These are phyloP conservation scores for Halocaridina rubra DNA, from an alignment of 2,888 invertebrate genomes.

Conservation along the genomic window DNA sequence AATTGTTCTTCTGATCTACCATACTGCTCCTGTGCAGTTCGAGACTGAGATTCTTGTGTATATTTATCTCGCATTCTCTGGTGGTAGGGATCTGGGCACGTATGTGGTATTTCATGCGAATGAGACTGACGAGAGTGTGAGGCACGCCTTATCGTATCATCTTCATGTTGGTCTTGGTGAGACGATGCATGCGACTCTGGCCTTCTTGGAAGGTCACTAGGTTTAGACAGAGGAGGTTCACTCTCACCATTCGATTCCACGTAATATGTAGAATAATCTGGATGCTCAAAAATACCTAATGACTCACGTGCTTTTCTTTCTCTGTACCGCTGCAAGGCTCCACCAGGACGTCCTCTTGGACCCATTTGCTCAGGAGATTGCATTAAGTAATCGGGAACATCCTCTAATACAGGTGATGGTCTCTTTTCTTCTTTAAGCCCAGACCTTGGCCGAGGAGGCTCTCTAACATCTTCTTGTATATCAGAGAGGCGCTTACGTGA, in stretches of 20 bases:
- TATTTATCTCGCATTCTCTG: too few relatives aligned
- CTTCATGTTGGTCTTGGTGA: not conserved
- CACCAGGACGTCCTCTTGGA: not conserved
- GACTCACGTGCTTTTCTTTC: conserved; percentile 16
- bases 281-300: not conserved
- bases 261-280: not conserved
- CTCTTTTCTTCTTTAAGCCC: not conserved
- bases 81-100: too few relatives aligned
- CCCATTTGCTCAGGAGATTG: not conserved
- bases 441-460: not conserved
- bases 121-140: not conserved
- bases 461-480: conserved; percentile 3
- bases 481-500: not conserved
- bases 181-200: not conserved
- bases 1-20: not conserved
- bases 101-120: too few relatives aligned
- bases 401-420: not conserved
- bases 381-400: not conserved
- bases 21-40: not conserved
- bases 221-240: not conserved
- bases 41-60: not conserved
- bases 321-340: conserved; percentile 26
- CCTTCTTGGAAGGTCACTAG: not conserved
- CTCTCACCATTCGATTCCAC: not conserved
- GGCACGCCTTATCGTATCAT: not conserved